These are phyloP conservation scores for Pachypanchax playfairii DNA, from an alignment of 2,113 vertebrate species.

Conservation along the genomic window DNA sequence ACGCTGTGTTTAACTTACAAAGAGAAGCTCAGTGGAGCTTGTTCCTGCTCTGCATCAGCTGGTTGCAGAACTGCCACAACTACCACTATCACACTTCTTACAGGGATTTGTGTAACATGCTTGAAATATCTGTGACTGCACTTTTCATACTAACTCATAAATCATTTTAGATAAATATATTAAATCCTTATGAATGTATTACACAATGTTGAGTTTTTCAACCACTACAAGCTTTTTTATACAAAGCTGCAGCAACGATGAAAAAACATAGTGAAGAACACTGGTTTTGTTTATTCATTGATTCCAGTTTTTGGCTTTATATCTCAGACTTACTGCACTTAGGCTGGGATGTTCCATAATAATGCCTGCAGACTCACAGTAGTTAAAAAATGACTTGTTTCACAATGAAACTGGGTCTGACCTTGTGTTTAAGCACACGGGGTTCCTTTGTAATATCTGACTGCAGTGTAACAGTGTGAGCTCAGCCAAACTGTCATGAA, in stretches of 20 bases:
- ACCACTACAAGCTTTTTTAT: slow-evolving; percentile 46
- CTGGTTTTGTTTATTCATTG: slow-evolving; percentile 61
- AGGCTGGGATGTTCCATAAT: slow-evolving; percentile 32
- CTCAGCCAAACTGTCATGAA: background rate
- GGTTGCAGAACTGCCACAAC: slow-evolving; percentile 30
- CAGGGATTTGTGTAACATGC: slow-evolving; percentile 3
- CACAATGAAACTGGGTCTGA: slow-evolving; percentile 23
- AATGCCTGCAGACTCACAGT: slow-evolving; percentile 50
- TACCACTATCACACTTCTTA: background rate
- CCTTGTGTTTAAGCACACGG: slow-evolving; percentile 33
- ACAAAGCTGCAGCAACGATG: slow-evolving; percentile 8
- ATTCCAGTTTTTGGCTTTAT: slow-evolving; percentile 42
- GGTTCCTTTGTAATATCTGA: slow-evolving; percentile 33
- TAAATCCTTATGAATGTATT: no score
- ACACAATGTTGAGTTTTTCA: background rate
- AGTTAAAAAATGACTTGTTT: slow-evolving; percentile 50
- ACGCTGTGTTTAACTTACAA: slow-evolving; percentile 59
- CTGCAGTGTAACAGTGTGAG: slow-evolving; percentile 10
- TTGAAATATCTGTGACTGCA: slow-evolving; percentile 12
- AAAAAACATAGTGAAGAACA: slow-evolving; percentile 17
- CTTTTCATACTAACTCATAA: background rate
- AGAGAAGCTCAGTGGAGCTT: slow-evolving; percentile 45
- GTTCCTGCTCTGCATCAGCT: no score
- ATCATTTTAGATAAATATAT: background rate
- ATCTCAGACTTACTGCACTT: slow-evolving; percentile 64